Conservation (phyloP, 2,797 vertebrate genomes). For the Xenops minutus region DNA sequence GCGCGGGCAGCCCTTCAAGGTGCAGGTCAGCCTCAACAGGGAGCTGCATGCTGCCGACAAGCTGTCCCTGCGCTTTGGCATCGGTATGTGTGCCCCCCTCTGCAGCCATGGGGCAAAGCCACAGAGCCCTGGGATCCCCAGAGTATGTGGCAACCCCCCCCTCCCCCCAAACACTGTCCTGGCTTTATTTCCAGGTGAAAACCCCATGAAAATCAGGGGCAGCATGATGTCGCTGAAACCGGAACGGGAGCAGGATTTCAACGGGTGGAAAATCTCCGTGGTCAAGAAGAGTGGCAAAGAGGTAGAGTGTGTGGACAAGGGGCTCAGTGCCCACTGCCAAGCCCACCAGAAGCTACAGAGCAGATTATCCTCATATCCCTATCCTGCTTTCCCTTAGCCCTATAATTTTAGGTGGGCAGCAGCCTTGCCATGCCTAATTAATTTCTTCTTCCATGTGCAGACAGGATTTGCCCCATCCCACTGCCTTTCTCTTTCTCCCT, state of each 20-base stretch:
- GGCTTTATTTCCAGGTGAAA: slow-evolving; percentile 23
- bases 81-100: not conserved
- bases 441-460: accelerated
- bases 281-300: not conserved
- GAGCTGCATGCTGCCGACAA: not conserved
- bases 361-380: not conserved
- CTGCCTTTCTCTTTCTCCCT: not conserved
- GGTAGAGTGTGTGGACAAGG: slow-evolving; percentile 38
- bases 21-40: slow-evolving; percentile 33
- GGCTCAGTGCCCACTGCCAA: not conserved
- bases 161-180: too few species aligned
- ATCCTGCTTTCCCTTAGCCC: not conserved
- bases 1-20: slow-evolving; percentile 41
- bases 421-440: not conserved
- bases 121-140: not conserved
- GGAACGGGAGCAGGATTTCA: not conserved
- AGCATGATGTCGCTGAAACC: slow-evolving; percentile 17
- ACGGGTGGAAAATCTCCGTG: slow-evolving; percentile 25
- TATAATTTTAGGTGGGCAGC: not conserved
- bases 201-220: not conserved
- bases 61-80: not conserved
- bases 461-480: accelerated
- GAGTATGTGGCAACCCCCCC: too few species aligned
- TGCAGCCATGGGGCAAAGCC: accelerated
- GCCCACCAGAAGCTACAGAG: not conserved